phyloP scores from a whole-genome alignment of 2,888 invertebrate genomes.

The Apodemia mormo region DNA sequence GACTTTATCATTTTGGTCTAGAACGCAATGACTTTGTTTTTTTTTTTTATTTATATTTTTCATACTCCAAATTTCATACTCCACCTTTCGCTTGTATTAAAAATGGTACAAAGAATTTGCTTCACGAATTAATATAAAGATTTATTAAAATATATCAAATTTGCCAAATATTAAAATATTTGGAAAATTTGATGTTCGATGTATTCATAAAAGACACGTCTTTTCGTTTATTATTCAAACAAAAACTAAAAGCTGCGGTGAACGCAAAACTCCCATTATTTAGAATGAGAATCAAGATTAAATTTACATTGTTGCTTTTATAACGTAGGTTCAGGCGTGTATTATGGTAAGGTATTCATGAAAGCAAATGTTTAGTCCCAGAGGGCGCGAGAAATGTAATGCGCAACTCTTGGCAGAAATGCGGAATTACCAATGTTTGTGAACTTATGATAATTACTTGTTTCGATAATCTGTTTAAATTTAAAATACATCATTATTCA shows the following conservation, averaged over 20 bases:
- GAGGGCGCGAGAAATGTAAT: slow-evolving; percentile 50
- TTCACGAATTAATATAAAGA: too few species aligned
- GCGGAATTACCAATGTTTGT: slow-evolving; percentile 56
- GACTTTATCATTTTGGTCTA: too few species aligned
- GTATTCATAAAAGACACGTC: neutral
- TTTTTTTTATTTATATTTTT: too few species aligned
- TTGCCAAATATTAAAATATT: neutral
- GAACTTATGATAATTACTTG: slow-evolving; percentile 74
- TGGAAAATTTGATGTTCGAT: neutral
- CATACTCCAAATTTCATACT: too few species aligned
- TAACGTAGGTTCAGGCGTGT: slow-evolving; percentile 55
- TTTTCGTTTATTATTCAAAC: slow-evolving; percentile 20
- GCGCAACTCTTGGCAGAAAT: slow-evolving; percentile 47
- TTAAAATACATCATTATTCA: slow-evolving; percentile 28
- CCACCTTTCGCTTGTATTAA: too few species aligned
- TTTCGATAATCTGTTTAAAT: slow-evolving; percentile 58
- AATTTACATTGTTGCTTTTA: slow-evolving; percentile 75
- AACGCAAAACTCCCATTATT: slow-evolving; percentile 52
- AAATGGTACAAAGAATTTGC: too few species aligned
- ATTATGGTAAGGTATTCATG: slow-evolving; percentile 77
- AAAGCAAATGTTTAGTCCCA: slow-evolving; percentile 71
- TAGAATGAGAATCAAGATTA: slow-evolving; percentile 67
- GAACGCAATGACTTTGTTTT: too few species aligned
- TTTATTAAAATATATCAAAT: too few species aligned
- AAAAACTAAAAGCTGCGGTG: slow-evolving; percentile 38